These are phyloP conservation scores for Coremacera marginata DNA, from an alignment of 2,888 invertebrate genomes.

Conservation along the genomic window DNA sequence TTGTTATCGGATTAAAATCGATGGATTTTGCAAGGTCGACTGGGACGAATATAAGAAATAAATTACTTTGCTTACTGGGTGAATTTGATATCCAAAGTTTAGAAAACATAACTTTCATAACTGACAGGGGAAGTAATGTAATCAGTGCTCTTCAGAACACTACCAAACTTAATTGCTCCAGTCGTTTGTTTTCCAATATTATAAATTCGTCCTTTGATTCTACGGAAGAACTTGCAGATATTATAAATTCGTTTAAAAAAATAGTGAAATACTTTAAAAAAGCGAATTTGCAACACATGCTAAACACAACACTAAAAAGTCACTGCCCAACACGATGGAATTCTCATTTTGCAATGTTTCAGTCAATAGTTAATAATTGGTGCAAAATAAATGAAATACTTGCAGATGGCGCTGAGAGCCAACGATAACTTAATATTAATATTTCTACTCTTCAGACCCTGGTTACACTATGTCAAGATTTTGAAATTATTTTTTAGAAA, in stretches of 20 bases:
- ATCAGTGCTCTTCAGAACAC: slow-evolving; percentile 41
- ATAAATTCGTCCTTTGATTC: slow-evolving; percentile 33
- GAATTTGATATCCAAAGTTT: slow-evolving; percentile 42
- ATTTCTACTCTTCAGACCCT: slow-evolving; percentile 24
- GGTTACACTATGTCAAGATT: slow-evolving; percentile 31
- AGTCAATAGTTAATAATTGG: slow-evolving; percentile 38
- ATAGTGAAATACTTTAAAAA: slow-evolving; percentile 41
- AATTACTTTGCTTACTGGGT: slow-evolving; percentile 35
- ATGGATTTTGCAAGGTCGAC: slow-evolving; percentile 45
- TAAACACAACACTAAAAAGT: slow-evolving; percentile 39
- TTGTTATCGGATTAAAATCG: slow-evolving; percentile 45
- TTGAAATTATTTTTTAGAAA: slow-evolving; percentile 33
- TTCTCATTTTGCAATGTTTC: slow-evolving; percentile 36
- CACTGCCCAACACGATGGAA: slow-evolving; percentile 43
- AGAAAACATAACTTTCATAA: slow-evolving; percentile 39
- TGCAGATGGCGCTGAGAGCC: slow-evolving; percentile 18
- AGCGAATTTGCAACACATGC: slow-evolving; percentile 43
- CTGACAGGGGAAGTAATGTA: slow-evolving; percentile 39
- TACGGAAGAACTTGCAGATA: slow-evolving; percentile 18
- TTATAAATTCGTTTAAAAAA: slow-evolving; percentile 24
- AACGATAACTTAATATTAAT: slow-evolving; percentile 33
- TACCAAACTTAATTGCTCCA: slow-evolving; percentile 40
- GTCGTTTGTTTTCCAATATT: slow-evolving; percentile 41
- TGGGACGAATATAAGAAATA: slow-evolving; percentile 36
- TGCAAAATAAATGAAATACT: slow-evolving; percentile 24